Base-by-base conservation (phyloP, 2,113 vertebrate species). In the human (Homo sapiens) region DNA sequence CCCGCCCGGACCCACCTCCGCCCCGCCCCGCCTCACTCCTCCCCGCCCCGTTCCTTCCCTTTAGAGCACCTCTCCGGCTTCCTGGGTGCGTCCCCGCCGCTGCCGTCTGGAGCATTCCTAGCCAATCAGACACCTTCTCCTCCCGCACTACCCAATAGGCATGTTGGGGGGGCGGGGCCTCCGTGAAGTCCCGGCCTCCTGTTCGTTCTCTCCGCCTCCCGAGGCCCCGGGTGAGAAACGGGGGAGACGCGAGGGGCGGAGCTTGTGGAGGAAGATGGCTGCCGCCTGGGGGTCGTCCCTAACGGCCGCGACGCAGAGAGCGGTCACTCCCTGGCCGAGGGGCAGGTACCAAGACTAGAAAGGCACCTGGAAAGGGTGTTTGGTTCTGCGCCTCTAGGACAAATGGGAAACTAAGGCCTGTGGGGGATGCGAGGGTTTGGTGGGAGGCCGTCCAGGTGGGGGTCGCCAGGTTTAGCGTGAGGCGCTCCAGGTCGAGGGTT, bases 201-300 rank as follows among this genome's bases (percentile, higher is more conserved):
- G 0, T 5, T 1, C 6, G 0, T 22, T 40, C 14, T 35, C 35
- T 40, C 89, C 32, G 3, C 66, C 86, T 70, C 78, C 70, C 7
- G 6, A 38, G 20, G 48, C 22, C 6, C 16, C 0, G 32, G 35
- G 85, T 22, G 35, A 30, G 48, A 32, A 40, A 91, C 59, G 2
- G 18, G 13, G 35, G 16, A 10, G 20, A 27, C 8, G 43, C 17
- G 22, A 66, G 76, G 83, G 98, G 96, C 17, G 96, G 98, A 0
- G 82, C 0, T 70, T 88, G 50, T 3, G 48, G 66, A 10, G 75
- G 10, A 98, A 97, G 43, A 98, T 98, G 98, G 97, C 97, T 66
- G 95, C 96, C 6, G 2, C 43, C 9, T 5, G 90, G n/a, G 32
- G 64, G 5, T 18, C 52, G 1, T 59, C n/a, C 1, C 0, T 93